Evolutionary conservation across 1,140 invertebrate species (phyloP), one percentile per base, ranked within the genome.

Genomic region (Drosophila subpulchrella): DNA sequence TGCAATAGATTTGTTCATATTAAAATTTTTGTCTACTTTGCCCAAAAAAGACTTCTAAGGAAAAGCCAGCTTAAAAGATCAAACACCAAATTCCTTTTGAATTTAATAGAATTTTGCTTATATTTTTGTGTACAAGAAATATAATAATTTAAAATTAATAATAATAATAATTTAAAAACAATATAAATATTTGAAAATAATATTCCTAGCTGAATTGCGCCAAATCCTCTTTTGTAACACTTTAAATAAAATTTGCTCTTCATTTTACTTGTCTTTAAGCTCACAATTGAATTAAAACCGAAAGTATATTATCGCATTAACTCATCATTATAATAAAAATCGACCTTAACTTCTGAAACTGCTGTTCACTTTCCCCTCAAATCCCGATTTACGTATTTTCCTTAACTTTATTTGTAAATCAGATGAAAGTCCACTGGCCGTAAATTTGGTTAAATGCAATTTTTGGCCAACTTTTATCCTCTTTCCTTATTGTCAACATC

Each of bases 331-430:
- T 34, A 44, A 12, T 36, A 39, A 56, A 38, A 27, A 1, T 13
- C 57, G 41, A n/a, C 30, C 17, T 53, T 20, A 59, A 46, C 12
- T 51, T 48, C 44, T 73, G 48, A 39, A 34, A 30, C 50, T 74
- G 30, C 8, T 27, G 39, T 38, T 48, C 17, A 59, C 73, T 75
- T 75, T 75, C 73, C 73, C 48, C 48, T 50, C 32, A 71, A 71
- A 50, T 36, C 51, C 53, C 30, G 60, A 66, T 54, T 8, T 34
- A 10, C 32, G 58, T 67, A 75, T 50, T 36, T 48, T 58, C 46
- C 56, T 56, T 63, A 50, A 56, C 50, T 50, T 51, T 51, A 72
- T 66, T 65, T 75, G 44, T 30, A 15, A 47, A 51, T 38, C 41
- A 44, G 32, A 38, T 56, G 41, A 56, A 70, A 71, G 66, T 57